Evolutionary conservation across 1,140 invertebrate species (phyloP).

Genomic region (Hypsibius dujardini): DNA sequence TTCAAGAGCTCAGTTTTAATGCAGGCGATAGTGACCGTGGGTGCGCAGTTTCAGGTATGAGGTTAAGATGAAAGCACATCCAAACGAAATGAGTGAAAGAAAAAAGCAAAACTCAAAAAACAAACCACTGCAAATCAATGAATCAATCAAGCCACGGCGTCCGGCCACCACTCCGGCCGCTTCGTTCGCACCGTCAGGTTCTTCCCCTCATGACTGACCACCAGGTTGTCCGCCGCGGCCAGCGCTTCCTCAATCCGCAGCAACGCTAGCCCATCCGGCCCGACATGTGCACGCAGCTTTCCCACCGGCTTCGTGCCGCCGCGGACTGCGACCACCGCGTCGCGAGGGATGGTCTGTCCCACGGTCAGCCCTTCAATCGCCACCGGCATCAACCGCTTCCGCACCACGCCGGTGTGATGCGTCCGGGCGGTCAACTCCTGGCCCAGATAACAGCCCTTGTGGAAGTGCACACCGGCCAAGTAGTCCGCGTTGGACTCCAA

Average conservation of each 20-base stretch:
- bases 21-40: no score
- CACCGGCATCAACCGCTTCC: slow-evolving; percentile 84
- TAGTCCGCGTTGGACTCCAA: slow-evolving; percentile 85
- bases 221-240: slow-evolving; percentile 39
- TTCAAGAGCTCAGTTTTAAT: no score
- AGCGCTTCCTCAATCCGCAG: slow-evolving; percentile 54
- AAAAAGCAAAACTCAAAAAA: no score
- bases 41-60: no score
- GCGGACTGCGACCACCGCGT: slow-evolving; percentile 48
- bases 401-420: slow-evolving; percentile 80
- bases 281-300: slow-evolving; percentile 33
- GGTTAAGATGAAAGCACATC: no score
- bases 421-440: slow-evolving; percentile 87
- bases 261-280: slow-evolving; percentile 50
- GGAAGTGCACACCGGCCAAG: slow-evolving; percentile 78
- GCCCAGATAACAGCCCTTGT: slow-evolving; percentile 77
- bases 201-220: slow-evolving; percentile 32
- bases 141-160: neutral
- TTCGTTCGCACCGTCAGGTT: slow-evolving; percentile 37
- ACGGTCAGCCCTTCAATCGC: slow-evolving; percentile 37
- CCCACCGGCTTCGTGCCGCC: slow-evolving; percentile 56
- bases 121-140: neutral
- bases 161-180: slow-evolving; percentile 65
- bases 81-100: no score
- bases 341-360: slow-evolving; percentile 28